phyloP scores from a whole-genome alignment of 2,797 vertebrate genomes.

The Catostomus latipinnis region DNA sequence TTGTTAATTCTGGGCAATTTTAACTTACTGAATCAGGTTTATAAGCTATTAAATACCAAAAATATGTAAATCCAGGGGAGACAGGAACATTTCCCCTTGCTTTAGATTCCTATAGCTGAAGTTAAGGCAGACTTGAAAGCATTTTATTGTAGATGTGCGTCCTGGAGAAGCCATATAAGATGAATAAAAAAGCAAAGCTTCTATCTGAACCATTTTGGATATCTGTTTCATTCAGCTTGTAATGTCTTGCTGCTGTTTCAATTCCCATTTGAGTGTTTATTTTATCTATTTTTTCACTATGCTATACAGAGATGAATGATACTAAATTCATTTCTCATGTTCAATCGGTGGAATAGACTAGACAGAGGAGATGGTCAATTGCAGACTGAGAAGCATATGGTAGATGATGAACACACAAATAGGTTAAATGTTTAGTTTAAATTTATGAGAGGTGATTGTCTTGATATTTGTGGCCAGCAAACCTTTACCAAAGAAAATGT shows the following conservation, averaged over 20 bases:
- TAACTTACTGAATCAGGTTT: conserved; percentile 58
- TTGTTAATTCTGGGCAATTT: conserved; percentile 50
- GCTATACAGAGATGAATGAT: conserved; percentile 30
- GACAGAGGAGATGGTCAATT: conserved; percentile 6
- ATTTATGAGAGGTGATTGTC: conserved; percentile 33
- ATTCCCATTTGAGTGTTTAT: conserved; percentile 38
- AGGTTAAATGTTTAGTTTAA: conserved; percentile 34
- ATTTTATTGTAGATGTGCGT: conserved; percentile 43
- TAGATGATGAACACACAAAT: conserved; percentile 44
- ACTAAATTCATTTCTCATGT: conserved; percentile 41
- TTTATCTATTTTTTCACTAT: conserved; percentile 19
- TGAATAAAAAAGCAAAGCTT: conserved; percentile 34
- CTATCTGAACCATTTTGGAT: conserved; percentile 41
- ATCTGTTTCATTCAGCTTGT: conserved; percentile 36
- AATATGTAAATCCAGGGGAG: conserved; percentile 46
- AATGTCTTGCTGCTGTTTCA: conserved; percentile 42
- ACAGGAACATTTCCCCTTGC: conserved; percentile 27
- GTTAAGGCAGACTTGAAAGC: conserved; percentile 16
- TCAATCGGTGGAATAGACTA: conserved; percentile 43
- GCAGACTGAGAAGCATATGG: conserved; percentile 40
- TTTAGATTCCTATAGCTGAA: conserved; percentile 25
- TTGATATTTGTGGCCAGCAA: conserved; percentile 5
- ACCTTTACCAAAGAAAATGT: background rate
- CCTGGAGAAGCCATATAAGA: conserved; percentile 32
- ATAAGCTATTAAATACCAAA: conserved; percentile 63